A percentile compares a stretch with the other conserved stretches of the same genome.
phyloP scores from a whole-genome alignment of 2,888 invertebrate species.

The Pseudococcus jackbeardsleyi region DNA sequence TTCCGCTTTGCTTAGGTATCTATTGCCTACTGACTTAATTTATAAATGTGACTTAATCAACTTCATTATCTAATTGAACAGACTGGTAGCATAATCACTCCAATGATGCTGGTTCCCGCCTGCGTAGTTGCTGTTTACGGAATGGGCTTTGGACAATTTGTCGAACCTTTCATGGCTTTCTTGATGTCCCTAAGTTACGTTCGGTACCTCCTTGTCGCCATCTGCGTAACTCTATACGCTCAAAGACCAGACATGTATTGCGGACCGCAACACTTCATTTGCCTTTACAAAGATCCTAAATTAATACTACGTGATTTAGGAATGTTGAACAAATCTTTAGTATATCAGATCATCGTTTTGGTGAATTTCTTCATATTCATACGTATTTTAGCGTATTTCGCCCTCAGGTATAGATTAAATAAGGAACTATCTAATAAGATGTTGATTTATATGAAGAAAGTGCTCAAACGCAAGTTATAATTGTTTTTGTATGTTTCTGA shows the following conservation, averaged over 20 bases:
- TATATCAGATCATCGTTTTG: conserved; percentile 75
- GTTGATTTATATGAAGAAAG: conserved; percentile 73
- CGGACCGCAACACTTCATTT: conserved; percentile 73
- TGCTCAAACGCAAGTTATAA: conserved; percentile 69
- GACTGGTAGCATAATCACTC: conserved; percentile 76
- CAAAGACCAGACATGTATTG: conserved; percentile 76
- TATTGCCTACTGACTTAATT: neutral
- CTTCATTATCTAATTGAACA: conserved; percentile 69
- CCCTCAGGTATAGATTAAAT: conserved; percentile 75
- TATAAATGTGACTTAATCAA: neutral
- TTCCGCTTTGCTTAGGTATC: too few relatives aligned
- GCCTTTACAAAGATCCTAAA: conserved; percentile 74
- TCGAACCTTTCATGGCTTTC: conserved; percentile 73
- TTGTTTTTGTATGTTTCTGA: conserved; percentile 6
- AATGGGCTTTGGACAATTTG: conserved; percentile 75
- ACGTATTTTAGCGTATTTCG: conserved; percentile 73
- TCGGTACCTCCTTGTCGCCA: conserved; percentile 78
- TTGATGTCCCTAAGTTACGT: conserved; percentile 77
- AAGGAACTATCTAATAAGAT: conserved; percentile 74
- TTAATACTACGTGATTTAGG: conserved; percentile 79
- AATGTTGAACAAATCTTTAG: conserved; percentile 73
- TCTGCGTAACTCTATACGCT: conserved; percentile 74
- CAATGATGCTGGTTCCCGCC: conserved; percentile 74
- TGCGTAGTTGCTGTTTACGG: conserved; percentile 76
- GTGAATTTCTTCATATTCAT: conserved; percentile 74